Evolutionary conservation across 2,113 vertebrate genomes (phyloP), one percentile per base, ranked within the genome.

Genomic region (Probosciger aterrimus): DNA sequence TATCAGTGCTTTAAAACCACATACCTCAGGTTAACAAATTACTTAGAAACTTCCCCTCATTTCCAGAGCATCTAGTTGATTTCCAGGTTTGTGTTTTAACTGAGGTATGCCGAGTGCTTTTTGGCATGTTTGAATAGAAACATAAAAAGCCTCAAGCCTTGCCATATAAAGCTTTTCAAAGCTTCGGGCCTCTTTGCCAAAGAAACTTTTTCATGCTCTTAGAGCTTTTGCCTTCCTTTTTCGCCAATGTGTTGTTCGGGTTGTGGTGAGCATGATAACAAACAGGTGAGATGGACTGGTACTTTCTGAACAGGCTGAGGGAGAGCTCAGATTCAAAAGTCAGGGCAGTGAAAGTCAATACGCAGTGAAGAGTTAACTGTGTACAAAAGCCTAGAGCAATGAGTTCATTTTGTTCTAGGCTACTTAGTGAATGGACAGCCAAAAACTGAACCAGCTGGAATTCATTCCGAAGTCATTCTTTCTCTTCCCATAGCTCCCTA

Each of bases 121-220:
- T 76, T 89, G 94, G 81, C 77, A 44, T 52, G 86, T 78, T 86
- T 78, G 83, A 52, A 60, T 70, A 86, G 91, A 91, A 95, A 91
- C 57, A 55, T 64, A 68, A 92, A 92, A 95, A 89, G 71, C 77
- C 86, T 95, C 73, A 52, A 88, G 76, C 67, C 74, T 47, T 83
- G 91, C 89, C 91, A 75, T 24, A 70, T 20, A 83, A 90, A 94
- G 85, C 75, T 88, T 96, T 80, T 78, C 95, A 93, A 93, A 92
- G 79, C 75, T 44, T 19, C 1, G 23, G 65, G 78, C 76, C 55
- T 74, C 27, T 9, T 60, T 90, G 82, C 93, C 92, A 96, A 86
- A 70, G 50, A 35, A 83, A 86, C 64, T 18, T 82, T 63, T 90
- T 30, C 68, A 30, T 44, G 55, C 76, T 86, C 73, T 80, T 75